Evolutionary conservation across 2,113 vertebrate species (phyloP).

Genomic region (Vicugna pacos): DNA sequence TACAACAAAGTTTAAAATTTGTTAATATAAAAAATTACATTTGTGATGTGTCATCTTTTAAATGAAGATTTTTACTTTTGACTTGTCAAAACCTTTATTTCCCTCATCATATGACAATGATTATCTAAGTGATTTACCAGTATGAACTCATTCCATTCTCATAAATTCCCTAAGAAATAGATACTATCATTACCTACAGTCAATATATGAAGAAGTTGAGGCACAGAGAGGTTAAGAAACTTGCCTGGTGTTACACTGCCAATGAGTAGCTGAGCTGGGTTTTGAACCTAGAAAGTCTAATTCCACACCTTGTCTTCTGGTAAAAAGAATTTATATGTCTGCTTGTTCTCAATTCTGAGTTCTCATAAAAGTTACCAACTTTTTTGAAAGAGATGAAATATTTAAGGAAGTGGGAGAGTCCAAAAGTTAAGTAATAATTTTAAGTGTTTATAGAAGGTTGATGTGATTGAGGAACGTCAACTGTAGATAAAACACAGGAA

Average conservation of each 20-base stretch:
- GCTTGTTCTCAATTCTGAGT: neutral
- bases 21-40: neutral
- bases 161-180: neutral
- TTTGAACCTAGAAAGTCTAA: neutral
- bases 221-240: neutral
- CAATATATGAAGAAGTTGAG: neutral
- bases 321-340: neutral
- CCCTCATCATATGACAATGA: neutral
- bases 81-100: neutral
- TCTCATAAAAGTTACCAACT: neutral
- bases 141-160: neutral
- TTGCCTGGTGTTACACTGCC: neutral
- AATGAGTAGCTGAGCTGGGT: neutral
- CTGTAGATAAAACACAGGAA: neutral
- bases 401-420: neutral
- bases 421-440: neutral
- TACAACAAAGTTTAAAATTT: neutral
- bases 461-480: neutral
- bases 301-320: neutral
- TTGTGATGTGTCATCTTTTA: neutral
- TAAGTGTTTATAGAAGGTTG: neutral
- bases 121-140: neutral
- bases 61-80: neutral
- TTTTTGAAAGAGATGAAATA: neutral
- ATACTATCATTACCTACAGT: neutral